Base-by-base conservation (phyloP, 2,888 invertebrate species). In the Dione juno region DNA sequence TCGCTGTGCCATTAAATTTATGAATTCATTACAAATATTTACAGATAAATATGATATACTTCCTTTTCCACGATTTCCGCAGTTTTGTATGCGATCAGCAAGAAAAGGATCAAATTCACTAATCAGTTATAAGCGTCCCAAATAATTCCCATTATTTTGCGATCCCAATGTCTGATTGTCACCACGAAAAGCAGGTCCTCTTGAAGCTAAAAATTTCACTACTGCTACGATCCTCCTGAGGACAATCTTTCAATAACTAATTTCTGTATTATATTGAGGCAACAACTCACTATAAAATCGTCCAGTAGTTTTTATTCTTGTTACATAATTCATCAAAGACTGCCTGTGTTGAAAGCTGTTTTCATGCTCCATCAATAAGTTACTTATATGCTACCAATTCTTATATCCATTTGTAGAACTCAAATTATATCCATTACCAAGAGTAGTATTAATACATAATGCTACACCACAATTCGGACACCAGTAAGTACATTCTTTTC, bases 201-300 rank as follows among this genome's bases (percentile, higher is more conserved):
- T 40, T 40, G 40, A 40, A 40, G 40, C 40, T 40, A 40, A 63
- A 54, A 63, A 63, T 63, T 69, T 64, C 13, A 67, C 50, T 40
- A 61, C 59, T 67, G 59, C 59, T 21, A 67, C 52, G 41, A 67
- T 61, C 59, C 67, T 61, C 59, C 67, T 59, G 40, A 57, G 57
- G 10, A 37, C 37, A 57, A 13, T 37, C 5, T 37, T 57, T n/a
- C 57, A 57, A 40, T 57, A 57, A n/a, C 35, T 40, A 37, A n/a
- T 35, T 37, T 57, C 58, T 43, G 48, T 50, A 35, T 43, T 54
- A 66, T 43, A 54, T 54, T 66, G 43, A 28, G 11, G 43, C 43
- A 66, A 7, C 19, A 66, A 54, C 43, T 66, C 13, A 66, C 8
- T 54, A 66, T 66, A 54, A 43, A 66, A 43, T 45, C 66, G 66